These are phyloP conservation scores for Bathynomus jamesi DNA, from an alignment of 1,140 invertebrate species.

Conservation along the genomic window DNA sequence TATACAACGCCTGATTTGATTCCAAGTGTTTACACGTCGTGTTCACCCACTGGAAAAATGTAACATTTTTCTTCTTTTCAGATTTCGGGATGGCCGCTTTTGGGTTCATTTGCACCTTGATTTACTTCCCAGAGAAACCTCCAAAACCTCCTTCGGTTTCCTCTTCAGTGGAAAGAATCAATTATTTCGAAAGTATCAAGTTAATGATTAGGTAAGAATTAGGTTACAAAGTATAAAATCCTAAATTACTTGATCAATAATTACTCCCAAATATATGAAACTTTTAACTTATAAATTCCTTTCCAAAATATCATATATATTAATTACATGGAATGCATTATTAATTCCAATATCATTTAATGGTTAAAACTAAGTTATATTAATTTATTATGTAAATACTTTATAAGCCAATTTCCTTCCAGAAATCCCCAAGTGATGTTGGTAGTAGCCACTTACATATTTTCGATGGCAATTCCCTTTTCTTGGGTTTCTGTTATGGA, in stretches of 20 bases:
- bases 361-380: too few species aligned
- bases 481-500: slow-evolving; percentile 18
- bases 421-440: slow-evolving; percentile 15
- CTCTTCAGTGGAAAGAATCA: slow-evolving; percentile 22
- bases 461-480: slow-evolving; percentile 11
- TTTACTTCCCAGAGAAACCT: slow-evolving; percentile 41
- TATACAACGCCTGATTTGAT: too few species aligned
- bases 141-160: slow-evolving; percentile 39
- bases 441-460: slow-evolving; percentile 1
- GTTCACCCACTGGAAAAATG: too few species aligned
- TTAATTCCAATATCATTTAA: too few species aligned
- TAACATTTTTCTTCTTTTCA: not conserved
- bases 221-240: not conserved
- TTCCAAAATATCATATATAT: not conserved
- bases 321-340: too few species aligned
- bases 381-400: too few species aligned
- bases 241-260: not conserved
- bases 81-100: slow-evolving; percentile 11
- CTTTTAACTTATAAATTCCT: not conserved
- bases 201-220: slow-evolving; percentile 4
- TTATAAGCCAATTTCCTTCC: too few species aligned
- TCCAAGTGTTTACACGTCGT: too few species aligned
- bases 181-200: slow-evolving; percentile 14
- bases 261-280: not conserved
- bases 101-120: slow-evolving; percentile 31